A percentile compares a stretch with the other conserved stretches of the same genome.
phyloP scores from a whole-genome alignment of 2,888 invertebrate genomes.

The Galerucella pusilla region DNA sequence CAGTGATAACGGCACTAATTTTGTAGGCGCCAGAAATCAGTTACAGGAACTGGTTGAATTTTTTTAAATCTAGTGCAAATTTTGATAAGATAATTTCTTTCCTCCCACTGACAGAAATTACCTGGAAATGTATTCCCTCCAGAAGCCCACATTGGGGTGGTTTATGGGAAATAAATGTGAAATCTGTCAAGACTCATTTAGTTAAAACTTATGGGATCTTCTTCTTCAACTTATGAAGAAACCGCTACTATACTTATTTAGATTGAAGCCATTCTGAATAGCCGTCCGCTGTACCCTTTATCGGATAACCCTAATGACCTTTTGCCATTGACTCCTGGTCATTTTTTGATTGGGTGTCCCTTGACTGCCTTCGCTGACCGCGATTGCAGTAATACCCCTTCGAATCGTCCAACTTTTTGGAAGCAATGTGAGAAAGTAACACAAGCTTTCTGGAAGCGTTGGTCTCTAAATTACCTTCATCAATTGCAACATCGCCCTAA shows the following conservation, averaged over 20 bases:
- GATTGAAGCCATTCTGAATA: too few relatives aligned
- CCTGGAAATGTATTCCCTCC: neutral
- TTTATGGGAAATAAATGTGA: too few relatives aligned
- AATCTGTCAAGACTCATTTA: neutral
- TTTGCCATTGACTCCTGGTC: constrained; percentile 9
- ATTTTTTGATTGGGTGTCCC: constrained; percentile 11
- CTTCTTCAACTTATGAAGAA: constrained; percentile 1
- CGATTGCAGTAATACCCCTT: constrained; percentile 1
- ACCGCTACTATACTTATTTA: neutral
- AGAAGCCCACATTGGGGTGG: too few relatives aligned
- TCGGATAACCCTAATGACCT: neutral
- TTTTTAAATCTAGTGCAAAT: neutral
- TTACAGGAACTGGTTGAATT: neutral
- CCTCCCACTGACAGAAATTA: neutral
- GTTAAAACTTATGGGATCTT: neutral
- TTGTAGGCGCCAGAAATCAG: neutral
- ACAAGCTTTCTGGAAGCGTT: constrained; percentile 19
- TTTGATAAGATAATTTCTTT: neutral
- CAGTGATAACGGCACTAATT: too few relatives aligned
- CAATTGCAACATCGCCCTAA: constrained; percentile 22
- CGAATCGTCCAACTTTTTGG: constrained; percentile 16
- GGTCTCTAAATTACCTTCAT: constrained; percentile 11
- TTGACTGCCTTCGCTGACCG: neutral
- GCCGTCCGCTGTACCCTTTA: too few relatives aligned
- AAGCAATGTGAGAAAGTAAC: constrained; percentile 13